These are phyloP conservation scores for Dermatophagoides farinae DNA, from an alignment of 1,140 invertebrate genomes.

Conservation along the genomic window DNA sequence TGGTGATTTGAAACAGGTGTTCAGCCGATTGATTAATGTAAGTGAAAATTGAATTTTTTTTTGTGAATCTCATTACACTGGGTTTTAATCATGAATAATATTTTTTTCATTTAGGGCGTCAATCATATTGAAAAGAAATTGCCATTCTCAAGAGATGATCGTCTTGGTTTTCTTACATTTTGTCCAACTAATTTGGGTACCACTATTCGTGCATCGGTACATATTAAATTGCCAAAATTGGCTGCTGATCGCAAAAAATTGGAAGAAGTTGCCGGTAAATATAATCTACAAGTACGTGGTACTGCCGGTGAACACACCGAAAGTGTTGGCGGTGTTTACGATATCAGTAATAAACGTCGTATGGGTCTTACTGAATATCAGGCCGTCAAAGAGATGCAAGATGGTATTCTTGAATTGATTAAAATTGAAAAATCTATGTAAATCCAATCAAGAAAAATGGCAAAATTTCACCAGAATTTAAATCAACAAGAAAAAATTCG, in stretches of 20 bases:
- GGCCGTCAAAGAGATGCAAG: slow-evolving; percentile 63
- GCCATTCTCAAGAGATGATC: slow-evolving; percentile 74
- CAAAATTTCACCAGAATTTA: too few species aligned
- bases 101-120: slow-evolving; percentile 35
- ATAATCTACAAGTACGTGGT: slow-evolving; percentile 61
- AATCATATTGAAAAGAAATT: slow-evolving; percentile 77
- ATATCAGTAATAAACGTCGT: slow-evolving; percentile 65
- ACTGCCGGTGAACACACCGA: slow-evolving; percentile 30
- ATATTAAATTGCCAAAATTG: slow-evolving; percentile 89
- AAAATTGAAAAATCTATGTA: slow-evolving; percentile 51
- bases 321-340: slow-evolving; percentile 39
- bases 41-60: slow-evolving; percentile 19
- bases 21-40: slow-evolving; percentile 54
- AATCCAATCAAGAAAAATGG: too few species aligned
- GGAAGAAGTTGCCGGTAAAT: slow-evolving; percentile 71
- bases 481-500: too few species aligned
- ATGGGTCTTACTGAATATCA: slow-evolving; percentile 53
- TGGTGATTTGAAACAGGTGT: slow-evolving; percentile 43
- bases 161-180: slow-evolving; percentile 91
- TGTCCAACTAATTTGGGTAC: slow-evolving; percentile 95
- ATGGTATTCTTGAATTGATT: slow-evolving; percentile 64
- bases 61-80: background rate
- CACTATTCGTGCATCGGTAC: slow-evolving; percentile 87
- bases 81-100: background rate
- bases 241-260: slow-evolving; percentile 69